Evolutionary conservation across 2,113 vertebrate species (phyloP).

Genomic region (Urocolius indicus): DNA sequence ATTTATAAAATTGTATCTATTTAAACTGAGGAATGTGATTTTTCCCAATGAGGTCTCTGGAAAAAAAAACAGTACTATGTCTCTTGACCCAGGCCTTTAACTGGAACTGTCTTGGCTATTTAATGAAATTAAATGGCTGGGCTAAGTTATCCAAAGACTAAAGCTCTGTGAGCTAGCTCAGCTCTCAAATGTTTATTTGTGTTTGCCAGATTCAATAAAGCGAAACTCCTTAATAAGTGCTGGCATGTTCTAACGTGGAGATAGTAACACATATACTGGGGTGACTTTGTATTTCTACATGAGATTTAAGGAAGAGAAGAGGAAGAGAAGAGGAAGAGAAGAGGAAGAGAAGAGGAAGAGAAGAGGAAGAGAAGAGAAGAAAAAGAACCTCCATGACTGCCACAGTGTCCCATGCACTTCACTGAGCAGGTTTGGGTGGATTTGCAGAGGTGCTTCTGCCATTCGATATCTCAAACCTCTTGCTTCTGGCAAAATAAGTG

Average conservation of each 20-base stretch:
- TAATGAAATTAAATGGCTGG: constrained; percentile 59
- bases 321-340: too few relatives aligned
- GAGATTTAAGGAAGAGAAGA: background rate
- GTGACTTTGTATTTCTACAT: background rate
- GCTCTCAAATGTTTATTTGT: constrained; percentile 10
- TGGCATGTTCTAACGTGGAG: background rate
- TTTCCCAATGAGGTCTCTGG: background rate
- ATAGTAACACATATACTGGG: background rate
- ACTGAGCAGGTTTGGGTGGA: background rate
- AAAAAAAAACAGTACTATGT: background rate
- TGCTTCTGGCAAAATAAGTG: background rate
- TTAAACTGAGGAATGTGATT: constrained; percentile 11
- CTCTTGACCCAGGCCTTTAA: constrained; percentile 38
- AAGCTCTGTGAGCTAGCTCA: constrained; percentile 35
- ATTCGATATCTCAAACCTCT: background rate
- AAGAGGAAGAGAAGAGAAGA: too few relatives aligned
- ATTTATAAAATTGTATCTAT: constrained; percentile 2
- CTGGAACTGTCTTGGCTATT: constrained; percentile 47
- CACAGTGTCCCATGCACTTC: background rate
- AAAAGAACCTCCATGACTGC: background rate
- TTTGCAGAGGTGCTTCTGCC: background rate
- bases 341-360: too few relatives aligned
- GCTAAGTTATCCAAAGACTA: constrained; percentile 56
- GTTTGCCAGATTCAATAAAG: constrained; percentile 56
- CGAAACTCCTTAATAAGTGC: constrained; percentile 23